Conservation (phyloP, 1,140 invertebrate genomes). For the Hylaeus anthracinus region DNA sequence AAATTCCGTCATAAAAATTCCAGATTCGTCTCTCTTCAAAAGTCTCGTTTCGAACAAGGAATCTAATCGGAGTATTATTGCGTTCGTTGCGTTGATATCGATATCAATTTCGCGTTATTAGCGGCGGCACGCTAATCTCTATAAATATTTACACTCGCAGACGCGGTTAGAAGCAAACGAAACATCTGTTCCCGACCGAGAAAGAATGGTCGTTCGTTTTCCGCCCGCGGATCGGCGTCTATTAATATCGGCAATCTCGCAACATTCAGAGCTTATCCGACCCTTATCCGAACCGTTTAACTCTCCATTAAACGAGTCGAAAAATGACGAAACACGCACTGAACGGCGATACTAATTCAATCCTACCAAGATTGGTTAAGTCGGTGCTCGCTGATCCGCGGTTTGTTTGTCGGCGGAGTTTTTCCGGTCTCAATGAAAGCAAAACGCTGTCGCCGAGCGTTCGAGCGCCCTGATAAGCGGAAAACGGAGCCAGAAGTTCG, state of each 20-base stretch:
- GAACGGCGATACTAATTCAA: conserved; percentile 3
- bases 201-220: conserved; percentile 12
- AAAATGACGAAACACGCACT: conserved; percentile 33
- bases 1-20: too few relatives aligned
- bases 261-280: conserved; percentile 24
- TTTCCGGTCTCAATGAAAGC: background rate
- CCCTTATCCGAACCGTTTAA: conserved; percentile 36
- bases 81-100: background rate
- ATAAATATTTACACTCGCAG: conserved; percentile 13
- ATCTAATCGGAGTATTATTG: background rate
- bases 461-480: background rate
- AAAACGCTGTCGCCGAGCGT: background rate
- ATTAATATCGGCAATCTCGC: conserved; percentile 32
- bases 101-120: conserved; percentile 18
- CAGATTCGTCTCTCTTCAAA: too few relatives aligned
- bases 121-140: conserved; percentile 2
- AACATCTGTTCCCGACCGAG: conserved; percentile 2
- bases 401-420: background rate
- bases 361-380: background rate
- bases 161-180: too few relatives aligned
- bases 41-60: background rate
- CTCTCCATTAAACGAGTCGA: conserved; percentile 40
- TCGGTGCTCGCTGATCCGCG: background rate
- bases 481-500: background rate
- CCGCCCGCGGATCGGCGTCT: background rate